Evolutionary conservation across 2,888 invertebrate species (phyloP), one percentile per base, ranked within the genome.

Genomic region (Coenonympha glycerion): DNA sequence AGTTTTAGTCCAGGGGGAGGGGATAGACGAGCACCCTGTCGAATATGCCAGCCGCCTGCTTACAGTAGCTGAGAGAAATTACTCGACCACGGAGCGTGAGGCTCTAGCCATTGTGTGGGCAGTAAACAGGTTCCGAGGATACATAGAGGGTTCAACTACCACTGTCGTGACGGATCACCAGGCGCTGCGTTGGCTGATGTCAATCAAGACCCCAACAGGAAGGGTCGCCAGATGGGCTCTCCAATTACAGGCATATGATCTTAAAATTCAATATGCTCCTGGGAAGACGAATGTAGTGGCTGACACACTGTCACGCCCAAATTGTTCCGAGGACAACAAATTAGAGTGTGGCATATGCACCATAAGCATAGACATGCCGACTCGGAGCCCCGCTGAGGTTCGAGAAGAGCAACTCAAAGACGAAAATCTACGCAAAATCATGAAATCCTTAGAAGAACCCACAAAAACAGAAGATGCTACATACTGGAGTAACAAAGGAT

Each of bases 21-120:
- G 13, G 2, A 1, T 11, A 4, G 9, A 30, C 13, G 30, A 30
- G 13, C 30, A 26, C n/a, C 26, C 26, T 6, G 21, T 21, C 4
- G 21, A 21, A 6, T 21, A 6, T 21, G 21, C 21, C 21, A 21
- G 21, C 6, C 21, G 21, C 6, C 6, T 21, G 21, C 6, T 21
- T 21, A 21, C 21, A 21, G 21, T 28, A 11, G n/a, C 66, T 0
- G 79, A 86, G 52, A 47, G 54, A 1, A 78, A 76, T 13, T 82
- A 83, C 47, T 60, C 69, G 0, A 74, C 76, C 0, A 78, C 76
- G 0, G 80, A 85, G 49, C 60, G 73, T 9, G 85, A 86, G 28
- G 65, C 65, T 0, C 48, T 64, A 0, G 60, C 62, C 1, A 61
- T 61, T 0, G 59, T 62, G 1, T 65, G 62, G 63, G 62, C 63